These are phyloP conservation scores for Athalia circularis DNA, from an alignment of 2,888 invertebrate genomes.

Conservation along the genomic window DNA sequence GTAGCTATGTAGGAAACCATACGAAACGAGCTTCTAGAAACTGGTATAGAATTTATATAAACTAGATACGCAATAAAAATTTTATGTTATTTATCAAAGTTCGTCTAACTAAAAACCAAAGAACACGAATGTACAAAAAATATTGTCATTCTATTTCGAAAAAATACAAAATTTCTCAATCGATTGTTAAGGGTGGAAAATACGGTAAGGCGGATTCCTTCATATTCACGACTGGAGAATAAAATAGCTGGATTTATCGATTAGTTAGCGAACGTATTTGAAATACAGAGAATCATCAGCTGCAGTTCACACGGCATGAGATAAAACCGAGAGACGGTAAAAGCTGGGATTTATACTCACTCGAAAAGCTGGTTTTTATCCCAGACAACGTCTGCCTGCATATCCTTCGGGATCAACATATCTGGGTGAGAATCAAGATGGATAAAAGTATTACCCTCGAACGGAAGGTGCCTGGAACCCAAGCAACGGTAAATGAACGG, in stretches of 20 bases:
- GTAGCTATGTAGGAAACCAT: too few species aligned
- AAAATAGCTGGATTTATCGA: neutral
- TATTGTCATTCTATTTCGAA: too few species aligned
- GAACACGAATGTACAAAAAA: too few species aligned
- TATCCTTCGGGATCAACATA: conserved; percentile 86
- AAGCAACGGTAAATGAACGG: conserved; percentile 87
- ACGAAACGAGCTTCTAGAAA: too few species aligned
- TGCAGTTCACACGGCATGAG: neutral
- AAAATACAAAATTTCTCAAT: too few species aligned
- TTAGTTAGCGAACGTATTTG: neutral
- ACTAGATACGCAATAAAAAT: too few species aligned
- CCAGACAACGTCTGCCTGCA: conserved; percentile 85
- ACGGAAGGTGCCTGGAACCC: conserved; percentile 87
- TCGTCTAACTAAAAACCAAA: too few species aligned
- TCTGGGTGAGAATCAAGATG: conserved; percentile 97
- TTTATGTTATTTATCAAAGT: too few species aligned
- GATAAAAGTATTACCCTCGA: conserved; percentile 84
- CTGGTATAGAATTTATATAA: neutral
- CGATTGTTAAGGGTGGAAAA: too few species aligned
- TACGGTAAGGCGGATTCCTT: too few species aligned
- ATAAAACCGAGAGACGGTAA: neutral
- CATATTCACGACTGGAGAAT: neutral
- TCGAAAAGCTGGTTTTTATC: conserved; percentile 83
- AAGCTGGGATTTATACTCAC: conserved; percentile 58
- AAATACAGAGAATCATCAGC: neutral